Evolutionary conservation across 53 echinoderm and acorn worm genomes (phyloP).

Genomic region (Astropecten irregularis): DNA sequence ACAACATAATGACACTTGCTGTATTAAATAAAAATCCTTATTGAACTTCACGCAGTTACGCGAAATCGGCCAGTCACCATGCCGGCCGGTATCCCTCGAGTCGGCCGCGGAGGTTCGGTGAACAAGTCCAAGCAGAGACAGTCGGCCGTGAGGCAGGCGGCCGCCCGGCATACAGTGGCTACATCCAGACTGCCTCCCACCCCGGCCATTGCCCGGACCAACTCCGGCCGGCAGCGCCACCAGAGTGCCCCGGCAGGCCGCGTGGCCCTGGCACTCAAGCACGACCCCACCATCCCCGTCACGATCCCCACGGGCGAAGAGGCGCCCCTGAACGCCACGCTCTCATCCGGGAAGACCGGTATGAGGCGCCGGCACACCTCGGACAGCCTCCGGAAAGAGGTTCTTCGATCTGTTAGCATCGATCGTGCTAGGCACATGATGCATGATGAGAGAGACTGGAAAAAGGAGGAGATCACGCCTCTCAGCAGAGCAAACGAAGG

Average conservation of each 20-base stretch:
- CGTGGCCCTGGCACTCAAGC: constrained; percentile 47
- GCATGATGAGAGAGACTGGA: background rate
- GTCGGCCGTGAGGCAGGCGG: background rate
- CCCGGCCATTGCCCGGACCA: constrained; percentile 12
- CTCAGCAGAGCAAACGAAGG: constrained; percentile 43
- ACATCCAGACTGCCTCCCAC: background rate
- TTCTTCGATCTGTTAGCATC: constrained; percentile 56
- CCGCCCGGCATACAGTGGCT: constrained; percentile 10
- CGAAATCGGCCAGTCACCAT: constrained; percentile 39
- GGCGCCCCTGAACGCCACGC: background rate
- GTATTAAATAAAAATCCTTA: too few relatives aligned
- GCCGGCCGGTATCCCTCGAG: constrained; percentile 30
- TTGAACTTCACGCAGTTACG: too few relatives aligned
- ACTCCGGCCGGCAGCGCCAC: constrained; percentile 31
- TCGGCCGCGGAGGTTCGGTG: constrained; percentile 33
- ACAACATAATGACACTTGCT: too few relatives aligned
- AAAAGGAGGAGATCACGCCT: constrained; percentile 11
- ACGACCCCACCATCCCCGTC: constrained; percentile 54
- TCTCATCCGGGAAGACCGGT: background rate
- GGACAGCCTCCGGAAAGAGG: constrained; percentile 63
- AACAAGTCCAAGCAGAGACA: constrained; percentile 48
- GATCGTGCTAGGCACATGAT: constrained; percentile 35
- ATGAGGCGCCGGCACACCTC: constrained; percentile 17
- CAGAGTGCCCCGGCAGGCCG: constrained; percentile 63
- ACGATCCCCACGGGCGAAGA: constrained; percentile 6